Base-by-base conservation (phyloP, 1,140 invertebrate species). In the Odontomachus brunneus region DNA sequence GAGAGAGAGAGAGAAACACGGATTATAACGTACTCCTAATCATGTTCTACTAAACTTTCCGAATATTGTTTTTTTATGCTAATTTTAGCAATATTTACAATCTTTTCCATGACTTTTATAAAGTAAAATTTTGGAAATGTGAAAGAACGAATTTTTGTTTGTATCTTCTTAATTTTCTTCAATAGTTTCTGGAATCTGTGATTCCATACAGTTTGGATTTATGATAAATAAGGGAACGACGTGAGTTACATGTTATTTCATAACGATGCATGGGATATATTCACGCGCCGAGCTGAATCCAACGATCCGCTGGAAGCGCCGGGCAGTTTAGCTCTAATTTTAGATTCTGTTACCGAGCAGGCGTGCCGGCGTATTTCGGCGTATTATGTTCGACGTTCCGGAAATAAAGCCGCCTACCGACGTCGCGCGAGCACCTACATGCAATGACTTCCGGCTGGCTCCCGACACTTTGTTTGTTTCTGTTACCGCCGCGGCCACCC, bases 401-500 rank as follows among this genome's bases (percentile, higher is more conserved):
- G 86, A 87, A 86, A 87, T 87, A 87, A 87, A 86, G 19, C 38
- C 69, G 69, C 57, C 73, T 83, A 76, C 80, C 63, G 44, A 19
- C 65, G 33, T 75, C 15, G 84, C 80, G n/a, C 53, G 14, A 29
- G 44, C 55, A 53, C 29, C 59, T 83, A 67, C 75, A 74, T 66
- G 69, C 49, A 33, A 65, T n/a, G 48, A 69, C 65, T 88, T 88
- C 86, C 86, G 85, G 65, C 55, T 81, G 67, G 55, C 29, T 26
- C 59, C 26, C 53, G 59, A 29, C 82, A 59, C 17, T 84, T 88
- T 73, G 75, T 88, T 88, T 88, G 86, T 88, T 87, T 87, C 81
- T 73, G 29, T 86, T 78, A 73, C 33, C 59, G 55, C 65, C 57
- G 60, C 63, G 38, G 57, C 33, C 26, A 65, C 49, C 3, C 2